Evolutionary conservation across 2,888 invertebrate species (phyloP), one percentile per base, ranked within the genome.

Genomic region (Sipunculus nudus): DNA sequence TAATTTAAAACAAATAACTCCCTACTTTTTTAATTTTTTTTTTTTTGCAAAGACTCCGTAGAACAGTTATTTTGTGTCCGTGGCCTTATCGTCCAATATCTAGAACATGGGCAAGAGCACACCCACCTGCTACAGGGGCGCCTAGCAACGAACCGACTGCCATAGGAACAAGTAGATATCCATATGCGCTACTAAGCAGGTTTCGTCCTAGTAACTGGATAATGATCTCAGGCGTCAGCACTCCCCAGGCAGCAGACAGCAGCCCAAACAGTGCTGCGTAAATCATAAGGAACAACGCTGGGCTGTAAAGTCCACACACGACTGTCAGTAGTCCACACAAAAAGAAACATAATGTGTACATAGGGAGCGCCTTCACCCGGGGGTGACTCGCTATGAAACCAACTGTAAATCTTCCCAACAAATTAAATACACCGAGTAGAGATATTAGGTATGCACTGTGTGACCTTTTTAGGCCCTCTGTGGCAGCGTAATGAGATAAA

Each of bases 141-240:
- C 75, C 75, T n/a, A 69, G 46, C 8, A 74, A 61, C 40, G 67
- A 67, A 6, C 75, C 74, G 0, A 70, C 63, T 3, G 70, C 73
- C 53, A 68, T 67, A 48, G 72, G 69, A n/a, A 74, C 47, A 13
- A 72, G 46, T 2, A 74, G 58, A 49, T 69, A 73, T 25, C 75
- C 74, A 45, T 73, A 72, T 16, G 70, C 75, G 29, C 64, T 68
- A 21, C 73, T 63, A 47, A 75, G 69, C 23, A 70, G 52, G 19
- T 61, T 58, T 16, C 73, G 54, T 26, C 70, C 71, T 6, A 75
- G 59, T 13, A 73, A 49, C 25, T 70, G 55, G 8, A 67, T 64
- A n/a, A 73, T 38, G 6, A 74, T 67, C 5, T 61, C 49, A 0
- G 70, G 71, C 16, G 71, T 46, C 16, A 73, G 57, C 0, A 73